A percentile compares a stretch with the other conserved stretches of the same genome.
phyloP scores from a whole-genome alignment of 2,113 vertebrate species.

The Oncorhynchus kisutch region DNA sequence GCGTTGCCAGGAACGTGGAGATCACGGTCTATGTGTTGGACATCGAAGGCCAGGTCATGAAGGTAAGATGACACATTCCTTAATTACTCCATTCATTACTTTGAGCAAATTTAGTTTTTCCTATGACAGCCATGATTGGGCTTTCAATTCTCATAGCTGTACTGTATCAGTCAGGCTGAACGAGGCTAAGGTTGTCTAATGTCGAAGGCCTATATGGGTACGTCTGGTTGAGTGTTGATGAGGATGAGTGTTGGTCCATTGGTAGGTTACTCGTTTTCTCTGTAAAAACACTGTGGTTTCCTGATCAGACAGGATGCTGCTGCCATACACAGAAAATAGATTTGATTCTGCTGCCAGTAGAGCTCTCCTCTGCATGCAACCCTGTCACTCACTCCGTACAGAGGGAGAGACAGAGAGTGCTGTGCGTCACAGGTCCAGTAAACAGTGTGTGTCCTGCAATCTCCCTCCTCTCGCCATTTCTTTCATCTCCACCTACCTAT shows the following conservation, averaged over 20 bases:
- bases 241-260: constrained; percentile 48
- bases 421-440: not conserved
- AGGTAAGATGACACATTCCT: constrained; percentile 71
- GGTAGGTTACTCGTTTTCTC: constrained; percentile 28
- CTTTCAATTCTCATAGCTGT: no score
- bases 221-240: not conserved
- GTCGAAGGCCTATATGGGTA: no score
- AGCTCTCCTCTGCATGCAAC: constrained; percentile 42
- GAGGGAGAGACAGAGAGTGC: constrained; percentile 12
- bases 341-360: not conserved
- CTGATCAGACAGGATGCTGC: constrained; percentile 14
- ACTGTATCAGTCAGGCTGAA: no score
- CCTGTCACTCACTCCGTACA: constrained; percentile 36
- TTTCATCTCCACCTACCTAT: constrained; percentile 20
- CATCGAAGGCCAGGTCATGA: constrained; percentile 84
- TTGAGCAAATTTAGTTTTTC: no score
- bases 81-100: no score
- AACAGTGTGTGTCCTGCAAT: not conserved
- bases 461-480: not conserved
- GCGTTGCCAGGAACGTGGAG: constrained; percentile 94
- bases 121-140: no score
- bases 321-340: constrained; percentile 56
- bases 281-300: constrained; percentile 44
- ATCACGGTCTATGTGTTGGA: constrained; percentile 90
- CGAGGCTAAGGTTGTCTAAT: no score